Percentiles rank a stretch among this genome's conserved stretches.
These are phyloP conservation scores for Charanyca ferruginea DNA, from an alignment of 2,888 invertebrate genomes.

Conservation along the genomic window DNA sequence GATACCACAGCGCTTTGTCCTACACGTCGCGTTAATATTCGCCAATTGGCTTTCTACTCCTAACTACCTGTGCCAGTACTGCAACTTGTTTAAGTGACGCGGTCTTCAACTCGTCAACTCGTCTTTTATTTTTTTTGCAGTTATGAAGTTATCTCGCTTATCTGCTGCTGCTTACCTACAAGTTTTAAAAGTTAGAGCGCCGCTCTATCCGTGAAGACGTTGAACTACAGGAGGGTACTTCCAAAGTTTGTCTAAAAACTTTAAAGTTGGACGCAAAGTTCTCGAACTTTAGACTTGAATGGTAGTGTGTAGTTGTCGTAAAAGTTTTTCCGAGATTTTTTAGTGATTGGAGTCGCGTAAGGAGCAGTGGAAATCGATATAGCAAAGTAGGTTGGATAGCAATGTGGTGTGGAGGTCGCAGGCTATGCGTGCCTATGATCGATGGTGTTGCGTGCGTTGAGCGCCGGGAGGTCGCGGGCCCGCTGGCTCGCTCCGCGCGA, in stretches of 20 bases:
- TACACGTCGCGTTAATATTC: constrained; percentile 25
- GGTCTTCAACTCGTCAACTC: background rate
- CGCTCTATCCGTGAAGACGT: constrained; percentile 7
- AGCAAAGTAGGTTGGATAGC: constrained; percentile 78
- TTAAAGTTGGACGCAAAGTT: constrained; percentile 12
- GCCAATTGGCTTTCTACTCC: constrained; percentile 20
- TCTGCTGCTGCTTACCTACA: constrained; percentile 5
- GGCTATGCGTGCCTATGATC: constrained; percentile 84
- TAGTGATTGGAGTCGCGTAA: constrained; percentile 60
- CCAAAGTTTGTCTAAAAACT: constrained; percentile 7
- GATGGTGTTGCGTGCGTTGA: constrained; percentile 82
- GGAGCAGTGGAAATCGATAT: constrained; percentile 77
- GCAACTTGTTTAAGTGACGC: constrained; percentile 14
- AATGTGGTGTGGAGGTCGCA: constrained; percentile 78
- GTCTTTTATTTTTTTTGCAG: too few relatives aligned
- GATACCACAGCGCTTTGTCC: constrained; percentile 4
- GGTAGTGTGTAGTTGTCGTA: constrained; percentile 3
- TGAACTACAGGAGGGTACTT: background rate
- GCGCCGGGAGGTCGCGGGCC: constrained; percentile 75
- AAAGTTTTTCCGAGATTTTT: constrained; percentile 41
- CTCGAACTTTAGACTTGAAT: background rate
- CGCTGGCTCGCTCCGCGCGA: constrained; percentile 67
- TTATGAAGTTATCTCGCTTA: constrained; percentile 5
- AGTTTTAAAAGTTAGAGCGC: constrained; percentile 15
- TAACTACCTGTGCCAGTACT: constrained; percentile 15